Base-by-base conservation (phyloP, 2,113 vertebrate genomes). In the Sander vitreus region DNA sequence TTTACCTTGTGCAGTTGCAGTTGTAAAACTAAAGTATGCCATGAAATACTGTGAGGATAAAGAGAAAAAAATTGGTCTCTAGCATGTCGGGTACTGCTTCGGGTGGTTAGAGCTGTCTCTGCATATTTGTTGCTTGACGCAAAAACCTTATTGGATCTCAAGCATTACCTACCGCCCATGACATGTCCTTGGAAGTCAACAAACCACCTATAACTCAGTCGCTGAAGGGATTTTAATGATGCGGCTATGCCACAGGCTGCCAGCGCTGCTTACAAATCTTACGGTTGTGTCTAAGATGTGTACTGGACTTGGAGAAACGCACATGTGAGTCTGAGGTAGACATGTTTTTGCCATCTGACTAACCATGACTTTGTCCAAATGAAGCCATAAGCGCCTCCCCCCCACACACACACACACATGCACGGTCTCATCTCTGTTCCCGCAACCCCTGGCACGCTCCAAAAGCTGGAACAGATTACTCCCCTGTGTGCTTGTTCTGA, bases 381-480 rank as follows among this genome's bases (percentile, higher is more conserved):
- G 74, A 91, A 92, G 90, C 88, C 82, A 83, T 82, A 84, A 91
- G 76, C 57, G 33, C 73, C 25, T 21, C 39, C 53, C 64, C 76
- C 58, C 13, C 68, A 27, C 58, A 69, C 21, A 58, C 14, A 25
- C 10, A 27, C 72, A 83, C 81, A 58, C 76, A 82, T 12, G 39
- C 43, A 68, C 71, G 63, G 71, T 84, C 78, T 84, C 91, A 90
- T 90, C 88, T 83, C 55, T 72, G 80, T 85, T 85, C n/a, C 62
- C 75, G 68, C 83, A 85, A 86, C 80, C 84, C 81, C 78, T 74
- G 91, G 92, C 91, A 92, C 85, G 75, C 91, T 92, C 88, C 89
- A 88, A 91, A 95, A 94, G 92, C 94, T 95, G 94, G 93, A 95
- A 94, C 91, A 94, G 90, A 95, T 95, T 95, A 93, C 87, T 94